Evolutionary conservation across 2,888 invertebrate species (phyloP), one percentile per base, ranked within the genome.

Genomic region (Andrena hattorfiana): DNA sequence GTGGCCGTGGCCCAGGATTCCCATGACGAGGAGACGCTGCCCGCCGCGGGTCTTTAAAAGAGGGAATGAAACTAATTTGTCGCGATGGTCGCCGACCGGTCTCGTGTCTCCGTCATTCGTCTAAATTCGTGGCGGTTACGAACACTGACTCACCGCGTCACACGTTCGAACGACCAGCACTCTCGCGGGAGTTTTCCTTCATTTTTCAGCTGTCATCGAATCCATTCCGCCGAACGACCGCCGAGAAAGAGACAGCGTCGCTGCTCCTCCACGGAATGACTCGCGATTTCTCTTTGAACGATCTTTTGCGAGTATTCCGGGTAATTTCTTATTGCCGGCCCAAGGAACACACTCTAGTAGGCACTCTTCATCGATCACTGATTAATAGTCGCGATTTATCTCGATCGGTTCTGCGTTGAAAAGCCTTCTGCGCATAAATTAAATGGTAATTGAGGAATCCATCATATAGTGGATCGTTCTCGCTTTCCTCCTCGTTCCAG

Each of bases 41-140:
- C 42, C 56, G 64, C 71, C 66, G 71, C 28, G 73, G 66, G 48
- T 83, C 83, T 88, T 82, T 85, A 83, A 85, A 85, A 78, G 42
- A 16, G 83, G 72, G 72, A 89, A 85, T 77, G 84, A 81, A 73
- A 85, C 87, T 90, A 89, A 91, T 91, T 91, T 86, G 89, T 89
- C 79, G 81, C 80, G 73, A 85, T 84, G 83, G 76, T 59, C 77
- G 74, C 59, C 77, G 74, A 72, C 71, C 20, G 32, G 62, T 63
- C 56, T 66, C 59, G 66, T 42, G 70, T 48, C 64, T 72, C 60
- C 51, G 62, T 70, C 70, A 67, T 69, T 82, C 75, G 54, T 63
- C 54, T 35, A 67, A 64, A 81, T 79, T 84, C 76, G 48, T 56
- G 73, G 56, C 67, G 42, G 69, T 51, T 20, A 78, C 59, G 54